Percentiles rank a stretch among this genome's conserved stretches.
Conservation (phyloP, 2,797 vertebrate genomes). For the Muscicapa comitata region DNA sequence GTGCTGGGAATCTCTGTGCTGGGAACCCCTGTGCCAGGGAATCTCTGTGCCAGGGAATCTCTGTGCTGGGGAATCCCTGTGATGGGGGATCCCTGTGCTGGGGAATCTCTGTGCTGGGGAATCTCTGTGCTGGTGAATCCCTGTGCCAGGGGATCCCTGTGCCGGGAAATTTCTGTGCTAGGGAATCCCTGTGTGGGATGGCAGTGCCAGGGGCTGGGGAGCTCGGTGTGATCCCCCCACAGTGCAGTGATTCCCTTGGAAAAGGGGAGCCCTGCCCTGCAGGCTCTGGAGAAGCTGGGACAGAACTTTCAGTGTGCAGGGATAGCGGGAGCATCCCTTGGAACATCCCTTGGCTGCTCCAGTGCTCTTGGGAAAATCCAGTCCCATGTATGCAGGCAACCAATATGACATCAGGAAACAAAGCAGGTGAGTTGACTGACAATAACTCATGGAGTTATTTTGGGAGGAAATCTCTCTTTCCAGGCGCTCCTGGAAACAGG, state of each 20-base stretch:
- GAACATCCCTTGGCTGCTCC: background rate
- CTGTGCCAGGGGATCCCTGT: background rate
- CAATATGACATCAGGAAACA: rapidly evolving
- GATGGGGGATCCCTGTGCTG: background rate
- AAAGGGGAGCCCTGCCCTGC: background rate
- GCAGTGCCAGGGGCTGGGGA: background rate
- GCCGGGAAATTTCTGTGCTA: background rate
- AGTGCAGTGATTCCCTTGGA: rapidly evolving
- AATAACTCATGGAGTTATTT: rapidly evolving
- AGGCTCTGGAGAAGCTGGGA: background rate
- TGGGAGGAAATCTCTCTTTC: background rate
- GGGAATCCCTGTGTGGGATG: too few relatives aligned
- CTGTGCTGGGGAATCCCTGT: background rate
- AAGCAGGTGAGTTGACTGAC: rapidly evolving
- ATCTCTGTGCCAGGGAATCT: background rate
- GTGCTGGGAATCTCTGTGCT: background rate
- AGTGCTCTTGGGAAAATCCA: background rate
- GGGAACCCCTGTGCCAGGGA: background rate
- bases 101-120: background rate
- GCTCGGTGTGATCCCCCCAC: rapidly evolving
- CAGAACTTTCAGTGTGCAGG: background rate
- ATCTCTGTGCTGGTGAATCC: background rate
- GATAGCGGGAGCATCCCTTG: too few relatives aligned
- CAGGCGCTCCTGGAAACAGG: background rate
- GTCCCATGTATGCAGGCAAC: background rate